Percentiles rank a stretch among this genome's conserved stretches.
Evolutionary conservation across 2,797 vertebrate species (phyloP).

Genomic region (Eulemur mongoz): DNA sequence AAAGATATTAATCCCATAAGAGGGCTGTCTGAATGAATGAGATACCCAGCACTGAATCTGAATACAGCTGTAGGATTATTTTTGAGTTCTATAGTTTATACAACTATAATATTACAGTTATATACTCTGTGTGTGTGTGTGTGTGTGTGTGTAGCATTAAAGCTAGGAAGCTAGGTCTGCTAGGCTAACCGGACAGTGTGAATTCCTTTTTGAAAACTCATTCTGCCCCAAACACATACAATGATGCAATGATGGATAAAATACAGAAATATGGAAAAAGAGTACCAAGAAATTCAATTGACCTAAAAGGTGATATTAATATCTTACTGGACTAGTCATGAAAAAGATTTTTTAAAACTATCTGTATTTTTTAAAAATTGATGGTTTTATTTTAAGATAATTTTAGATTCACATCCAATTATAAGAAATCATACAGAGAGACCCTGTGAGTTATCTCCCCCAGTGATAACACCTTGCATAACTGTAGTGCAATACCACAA

Average conservation of each 20-base stretch:
- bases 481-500: background rate
- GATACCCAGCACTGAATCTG: background rate
- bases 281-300: background rate
- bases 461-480: background rate
- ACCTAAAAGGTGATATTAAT: background rate
- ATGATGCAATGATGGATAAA: background rate
- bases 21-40: background rate
- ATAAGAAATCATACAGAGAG: background rate
- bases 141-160: background rate
- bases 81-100: background rate
- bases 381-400: background rate
- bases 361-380: background rate
- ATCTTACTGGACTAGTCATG: background rate
- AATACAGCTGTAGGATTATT: background rate
- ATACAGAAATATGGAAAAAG: background rate
- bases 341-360: background rate
- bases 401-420: background rate
- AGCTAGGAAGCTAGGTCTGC: background rate
- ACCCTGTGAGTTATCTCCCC: background rate
- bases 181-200: background rate
- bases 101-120: background rate
- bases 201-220: constrained; percentile 14
- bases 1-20: background rate
- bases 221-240: background rate
- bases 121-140: too few relatives aligned